Base-by-base conservation (phyloP, 2,113 vertebrate genomes). In the Irena cyanogastra region DNA sequence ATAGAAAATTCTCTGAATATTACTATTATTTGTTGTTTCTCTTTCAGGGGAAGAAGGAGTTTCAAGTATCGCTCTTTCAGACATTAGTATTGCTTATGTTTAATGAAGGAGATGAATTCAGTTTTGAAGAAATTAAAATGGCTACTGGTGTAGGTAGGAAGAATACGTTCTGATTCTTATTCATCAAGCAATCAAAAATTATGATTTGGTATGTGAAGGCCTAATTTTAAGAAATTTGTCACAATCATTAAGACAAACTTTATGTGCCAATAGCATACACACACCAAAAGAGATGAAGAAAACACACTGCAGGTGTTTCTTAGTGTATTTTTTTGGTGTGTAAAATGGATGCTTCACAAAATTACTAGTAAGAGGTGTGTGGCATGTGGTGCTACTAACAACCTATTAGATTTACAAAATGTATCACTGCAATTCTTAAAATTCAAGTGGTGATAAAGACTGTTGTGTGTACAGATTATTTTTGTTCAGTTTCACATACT, bases 11-110 rank as follows among this genome's bases (percentile, higher is more conserved):
- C 11, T 77, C 47, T 77, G 39, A 87, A 59, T 80, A 27, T 63
- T 80, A 8, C 35, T 83, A 59, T 69, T 71, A n/a, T 64, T 66
- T 85, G 13, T 37, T 92, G 11, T 83, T 92, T 85, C 33, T 90
- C 72, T 96, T 97, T 19, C 50, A 98, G 98, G 98, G 98, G 23
- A 98, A 98, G 95, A 98, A 98, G 87, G 98, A 98, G 90, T 97
- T 98, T 77, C 98, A 98, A 79, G 98, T 98, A 35, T 98, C 98
- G 0, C 98, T 98, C 23, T 98, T 98, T 94, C 98, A 98, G 95
- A 98, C 98, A 3, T 87, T 98, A 87, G 98, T 98, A 76, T 95
- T 98, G 39, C 97, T 98, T 64, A 98, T 98, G 98, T 98, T 98
- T 96, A 98, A 98, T 16, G 98, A 98, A 93, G 98, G 98, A 45